A percentile compares a stretch with the other conserved stretches of the same genome.
These are phyloP conservation scores for Aleiodes testaceus DNA, from an alignment of 2,888 invertebrate genomes.

Conservation along the genomic window DNA sequence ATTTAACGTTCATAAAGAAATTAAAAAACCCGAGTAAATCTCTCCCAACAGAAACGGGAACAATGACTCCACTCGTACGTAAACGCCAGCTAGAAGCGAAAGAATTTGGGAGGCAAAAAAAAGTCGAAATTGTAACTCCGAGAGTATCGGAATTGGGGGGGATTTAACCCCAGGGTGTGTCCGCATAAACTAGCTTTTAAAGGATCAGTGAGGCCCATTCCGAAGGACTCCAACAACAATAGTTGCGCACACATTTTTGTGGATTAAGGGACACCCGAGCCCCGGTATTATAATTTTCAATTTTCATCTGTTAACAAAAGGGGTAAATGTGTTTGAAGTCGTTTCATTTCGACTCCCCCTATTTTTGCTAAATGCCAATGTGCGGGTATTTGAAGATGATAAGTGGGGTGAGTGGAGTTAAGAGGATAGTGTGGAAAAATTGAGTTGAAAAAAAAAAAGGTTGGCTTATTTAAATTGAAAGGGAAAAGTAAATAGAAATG, in stretches of 20 bases:
- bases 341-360: background rate
- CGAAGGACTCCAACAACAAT: background rate
- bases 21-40: background rate
- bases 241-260: slow-evolving; percentile 8
- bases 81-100: background rate
- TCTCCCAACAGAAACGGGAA: background rate
- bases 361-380: slow-evolving; percentile 12
- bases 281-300: background rate
- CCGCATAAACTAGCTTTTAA: slow-evolving; percentile 64
- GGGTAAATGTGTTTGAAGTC: slow-evolving; percentile 6
- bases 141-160: slow-evolving; percentile 4
- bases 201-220: slow-evolving; percentile 54
- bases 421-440: slow-evolving; percentile 1
- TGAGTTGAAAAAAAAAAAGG: background rate
- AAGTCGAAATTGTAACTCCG: slow-evolving; percentile 55
- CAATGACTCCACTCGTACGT: slow-evolving; percentile 10
- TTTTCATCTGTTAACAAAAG: slow-evolving; percentile 11
- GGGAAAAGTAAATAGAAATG: background rate
- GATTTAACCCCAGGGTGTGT: slow-evolving; percentile 35
- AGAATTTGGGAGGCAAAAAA: slow-evolving; percentile 51
- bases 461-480: slow-evolving; percentile 4
- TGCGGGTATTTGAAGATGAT: background rate
- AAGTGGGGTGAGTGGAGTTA: slow-evolving; percentile 4
- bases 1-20: background rate
- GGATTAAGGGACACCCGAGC: slow-evolving; percentile 3